phyloP scores from a whole-genome alignment of 2,888 invertebrate genomes.

The Crematogaster levior region DNA sequence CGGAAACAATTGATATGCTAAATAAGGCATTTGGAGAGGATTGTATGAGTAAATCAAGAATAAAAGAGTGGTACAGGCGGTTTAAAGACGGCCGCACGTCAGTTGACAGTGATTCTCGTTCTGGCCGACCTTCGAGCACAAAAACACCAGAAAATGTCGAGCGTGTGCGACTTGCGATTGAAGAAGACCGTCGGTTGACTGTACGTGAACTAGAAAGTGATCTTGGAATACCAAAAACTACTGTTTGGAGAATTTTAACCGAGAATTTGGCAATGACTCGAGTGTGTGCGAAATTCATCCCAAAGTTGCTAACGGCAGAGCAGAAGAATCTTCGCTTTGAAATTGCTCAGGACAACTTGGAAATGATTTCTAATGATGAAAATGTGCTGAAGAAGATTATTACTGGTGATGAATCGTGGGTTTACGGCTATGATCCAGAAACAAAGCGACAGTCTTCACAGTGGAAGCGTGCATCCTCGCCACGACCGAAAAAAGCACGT shows the following conservation, averaged over 20 bases:
- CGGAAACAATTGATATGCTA: conserved; percentile 55
- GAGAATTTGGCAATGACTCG: not conserved
- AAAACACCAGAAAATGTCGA: conserved; percentile 48
- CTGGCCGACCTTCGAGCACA: conserved; percentile 60
- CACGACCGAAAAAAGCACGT: conserved; percentile 57
- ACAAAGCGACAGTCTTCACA: conserved; percentile 67
- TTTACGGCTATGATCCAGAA: conserved; percentile 61
- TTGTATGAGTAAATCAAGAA: conserved; percentile 67
- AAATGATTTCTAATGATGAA: no score
- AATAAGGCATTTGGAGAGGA: conserved; percentile 49
- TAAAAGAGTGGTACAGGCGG: conserved; percentile 68
- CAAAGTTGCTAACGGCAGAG: not conserved
- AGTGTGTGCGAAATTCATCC: not conserved
- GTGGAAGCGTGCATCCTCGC: conserved; percentile 58
- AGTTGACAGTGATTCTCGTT: conserved; percentile 67
- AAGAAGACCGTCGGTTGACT: not conserved
- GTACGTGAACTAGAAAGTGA: not conserved
- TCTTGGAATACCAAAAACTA: not conserved
- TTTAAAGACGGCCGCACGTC: conserved; percentile 68
- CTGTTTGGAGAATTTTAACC: not conserved
- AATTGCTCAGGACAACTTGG: not conserved
- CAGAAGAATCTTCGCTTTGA: not conserved
- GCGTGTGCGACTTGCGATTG: conserved; percentile 11
- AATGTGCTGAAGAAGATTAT: conserved; percentile 60
- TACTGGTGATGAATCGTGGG: no score